phyloP scores from a whole-genome alignment of 2,888 invertebrate species.

The Periphyllus acericola region DNA sequence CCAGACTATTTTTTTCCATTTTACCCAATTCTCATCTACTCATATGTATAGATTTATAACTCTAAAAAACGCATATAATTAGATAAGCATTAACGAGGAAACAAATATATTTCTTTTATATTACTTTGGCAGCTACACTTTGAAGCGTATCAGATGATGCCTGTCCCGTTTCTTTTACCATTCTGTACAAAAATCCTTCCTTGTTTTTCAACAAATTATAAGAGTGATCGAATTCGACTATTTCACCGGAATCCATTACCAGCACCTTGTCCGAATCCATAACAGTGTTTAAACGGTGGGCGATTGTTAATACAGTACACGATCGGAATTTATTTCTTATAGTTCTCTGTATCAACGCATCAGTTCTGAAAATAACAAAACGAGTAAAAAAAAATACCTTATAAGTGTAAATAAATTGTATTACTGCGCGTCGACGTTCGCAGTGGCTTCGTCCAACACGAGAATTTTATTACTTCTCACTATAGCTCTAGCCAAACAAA shows the following conservation, averaged over 20 bases:
- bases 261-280: slow-evolving; percentile 91
- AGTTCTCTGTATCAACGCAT: slow-evolving; percentile 84
- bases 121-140: no score
- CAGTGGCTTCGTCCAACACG: slow-evolving; percentile 91
- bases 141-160: no score
- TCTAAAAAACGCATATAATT: no score
- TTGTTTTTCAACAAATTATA: slow-evolving; percentile 73
- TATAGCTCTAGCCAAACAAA: slow-evolving; percentile 90
- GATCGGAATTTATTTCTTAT: slow-evolving; percentile 81
- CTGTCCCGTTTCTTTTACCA: slow-evolving; percentile 78
- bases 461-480: slow-evolving; percentile 84
- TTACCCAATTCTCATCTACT: no score
- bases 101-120: no score
- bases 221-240: slow-evolving; percentile 80
- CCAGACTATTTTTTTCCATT: no score
- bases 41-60: no score
- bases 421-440: slow-evolving; percentile 86
- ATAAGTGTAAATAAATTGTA: no score
- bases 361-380: slow-evolving; percentile 73
- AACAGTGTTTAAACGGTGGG: slow-evolving; percentile 90
- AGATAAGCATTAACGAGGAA: no score
- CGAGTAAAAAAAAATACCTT: no score
- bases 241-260: slow-evolving; percentile 84
- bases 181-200: slow-evolving; percentile 74
- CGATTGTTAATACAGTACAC: slow-evolving; percentile 90